Conservation (phyloP, 2,113 vertebrate genomes). For the Chlorodrepanis virens region DNA sequence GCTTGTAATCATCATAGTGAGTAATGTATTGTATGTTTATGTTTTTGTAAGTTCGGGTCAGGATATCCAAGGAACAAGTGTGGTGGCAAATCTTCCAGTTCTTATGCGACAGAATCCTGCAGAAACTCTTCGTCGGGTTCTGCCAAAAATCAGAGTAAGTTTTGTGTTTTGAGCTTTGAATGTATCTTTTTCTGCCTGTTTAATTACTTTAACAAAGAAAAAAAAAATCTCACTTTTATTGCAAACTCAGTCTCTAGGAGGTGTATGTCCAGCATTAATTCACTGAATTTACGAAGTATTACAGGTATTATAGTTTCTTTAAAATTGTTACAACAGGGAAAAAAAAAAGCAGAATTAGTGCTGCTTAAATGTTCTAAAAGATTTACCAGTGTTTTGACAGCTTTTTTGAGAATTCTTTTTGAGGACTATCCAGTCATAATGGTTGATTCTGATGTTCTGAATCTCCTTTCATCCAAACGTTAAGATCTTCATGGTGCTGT, state of each 20-base stretch:
- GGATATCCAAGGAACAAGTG: slow-evolving; percentile 89
- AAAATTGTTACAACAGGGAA: not conserved
- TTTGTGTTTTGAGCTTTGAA: slow-evolving; percentile 7
- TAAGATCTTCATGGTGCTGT: not conserved
- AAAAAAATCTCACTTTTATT: not conserved
- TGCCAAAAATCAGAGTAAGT: slow-evolving; percentile 94
- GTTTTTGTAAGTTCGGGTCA: slow-evolving; percentile 85
- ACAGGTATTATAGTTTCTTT: not conserved
- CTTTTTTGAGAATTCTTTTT: not conserved
- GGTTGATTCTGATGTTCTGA: not conserved
- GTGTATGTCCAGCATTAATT: not conserved
- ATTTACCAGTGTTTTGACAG: not conserved
- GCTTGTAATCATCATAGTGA: not conserved
- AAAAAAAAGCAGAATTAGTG: not conserved
- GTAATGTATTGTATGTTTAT: slow-evolving; percentile 38
- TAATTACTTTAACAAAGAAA: not conserved
- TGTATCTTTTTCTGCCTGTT: not conserved
- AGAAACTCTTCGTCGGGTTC: slow-evolving; percentile 90
- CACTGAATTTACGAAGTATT: not conserved
- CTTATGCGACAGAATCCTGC: slow-evolving; percentile 91
- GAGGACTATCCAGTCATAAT: not conserved
- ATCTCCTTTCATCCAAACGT: not conserved
- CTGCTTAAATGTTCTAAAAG: not conserved
- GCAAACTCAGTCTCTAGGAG: not conserved
- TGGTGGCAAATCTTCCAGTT: slow-evolving; percentile 89